phyloP scores from a whole-genome alignment of 64 coral and sea anemone genomes.

The Catalaphyllia jardinei region DNA sequence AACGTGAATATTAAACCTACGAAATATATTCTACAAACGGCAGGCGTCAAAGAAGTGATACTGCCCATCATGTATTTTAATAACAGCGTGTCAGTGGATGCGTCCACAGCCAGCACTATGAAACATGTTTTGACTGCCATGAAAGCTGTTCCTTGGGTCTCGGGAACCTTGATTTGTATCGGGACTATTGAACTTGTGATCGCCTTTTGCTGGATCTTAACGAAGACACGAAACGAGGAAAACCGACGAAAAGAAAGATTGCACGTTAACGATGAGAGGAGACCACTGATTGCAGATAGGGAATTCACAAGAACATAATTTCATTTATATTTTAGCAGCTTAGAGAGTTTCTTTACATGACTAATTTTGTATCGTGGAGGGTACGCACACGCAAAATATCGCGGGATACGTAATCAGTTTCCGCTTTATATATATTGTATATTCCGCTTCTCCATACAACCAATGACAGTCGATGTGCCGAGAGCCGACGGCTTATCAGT shows the following conservation, averaged over 20 bases:
- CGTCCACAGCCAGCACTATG: slow-evolving; percentile 24
- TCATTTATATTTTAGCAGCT: background rate
- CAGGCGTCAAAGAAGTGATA: slow-evolving; percentile 30
- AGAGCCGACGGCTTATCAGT: too few species aligned
- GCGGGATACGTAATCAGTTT: too few species aligned
- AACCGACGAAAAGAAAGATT: background rate
- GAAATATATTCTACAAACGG: slow-evolving; percentile 46
- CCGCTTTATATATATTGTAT: background rate
- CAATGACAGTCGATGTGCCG: slow-evolving; percentile 47
- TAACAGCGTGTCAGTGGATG: slow-evolving; percentile 44
- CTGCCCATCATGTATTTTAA: slow-evolving; percentile 80
- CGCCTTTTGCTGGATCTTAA: background rate
- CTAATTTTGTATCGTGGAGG: too few species aligned
- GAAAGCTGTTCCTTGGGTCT: background rate
- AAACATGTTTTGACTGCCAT: slow-evolving; percentile 9
- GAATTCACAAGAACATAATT: background rate
- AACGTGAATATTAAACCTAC: slow-evolving; percentile 60
- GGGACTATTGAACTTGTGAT: background rate
- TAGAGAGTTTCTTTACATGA: background rate
- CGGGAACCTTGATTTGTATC: slow-evolving; percentile 14
- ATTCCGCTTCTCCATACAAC: slow-evolving; percentile 15
- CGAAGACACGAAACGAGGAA: background rate
- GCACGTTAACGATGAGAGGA: background rate
- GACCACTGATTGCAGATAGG: background rate
- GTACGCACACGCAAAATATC: too few species aligned